These are phyloP conservation scores for Listronotus bonariensis DNA, from an alignment of 1,140 invertebrate genomes.

Conservation along the genomic window DNA sequence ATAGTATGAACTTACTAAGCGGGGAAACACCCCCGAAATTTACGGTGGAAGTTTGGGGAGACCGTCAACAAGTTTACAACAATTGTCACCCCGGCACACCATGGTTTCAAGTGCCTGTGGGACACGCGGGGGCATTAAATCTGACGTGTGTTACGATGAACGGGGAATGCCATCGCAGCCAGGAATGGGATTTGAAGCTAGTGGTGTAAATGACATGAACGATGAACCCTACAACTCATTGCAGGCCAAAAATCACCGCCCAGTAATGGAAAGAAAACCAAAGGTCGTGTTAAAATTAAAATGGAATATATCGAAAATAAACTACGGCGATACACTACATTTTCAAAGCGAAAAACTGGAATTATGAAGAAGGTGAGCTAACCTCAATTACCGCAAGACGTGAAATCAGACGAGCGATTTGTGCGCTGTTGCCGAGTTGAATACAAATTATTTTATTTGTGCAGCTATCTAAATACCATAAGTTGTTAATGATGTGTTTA, in stretches of 20 bases:
- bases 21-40: constrained; percentile 76
- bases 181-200: constrained; percentile 60
- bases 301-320: constrained; percentile 99
- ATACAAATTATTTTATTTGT: no score
- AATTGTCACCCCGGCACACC: constrained; percentile 59
- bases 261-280: constrained; percentile 97
- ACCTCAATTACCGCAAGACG: constrained; percentile 23
- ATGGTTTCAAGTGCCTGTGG: constrained; percentile 60
- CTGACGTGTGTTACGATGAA: constrained; percentile 79
- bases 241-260: constrained; percentile 82
- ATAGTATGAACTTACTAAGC: constrained; percentile 78
- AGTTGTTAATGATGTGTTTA: no score
- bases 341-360: constrained; percentile 99
- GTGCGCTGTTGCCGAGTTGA: neutral
- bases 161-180: constrained; percentile 57
- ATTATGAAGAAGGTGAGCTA: constrained; percentile 99
- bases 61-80: constrained; percentile 64
- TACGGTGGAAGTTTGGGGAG: constrained; percentile 70
- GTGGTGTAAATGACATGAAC: constrained; percentile 69
- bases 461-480: no score
- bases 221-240: constrained; percentile 77
- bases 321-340: constrained; percentile 96
- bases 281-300: constrained; percentile 99
- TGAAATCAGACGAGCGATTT: neutral
- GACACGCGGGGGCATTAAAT: constrained; percentile 49